Evolutionary conservation across 2,888 invertebrate genomes (phyloP).

Genomic region (Acronicta alni): DNA sequence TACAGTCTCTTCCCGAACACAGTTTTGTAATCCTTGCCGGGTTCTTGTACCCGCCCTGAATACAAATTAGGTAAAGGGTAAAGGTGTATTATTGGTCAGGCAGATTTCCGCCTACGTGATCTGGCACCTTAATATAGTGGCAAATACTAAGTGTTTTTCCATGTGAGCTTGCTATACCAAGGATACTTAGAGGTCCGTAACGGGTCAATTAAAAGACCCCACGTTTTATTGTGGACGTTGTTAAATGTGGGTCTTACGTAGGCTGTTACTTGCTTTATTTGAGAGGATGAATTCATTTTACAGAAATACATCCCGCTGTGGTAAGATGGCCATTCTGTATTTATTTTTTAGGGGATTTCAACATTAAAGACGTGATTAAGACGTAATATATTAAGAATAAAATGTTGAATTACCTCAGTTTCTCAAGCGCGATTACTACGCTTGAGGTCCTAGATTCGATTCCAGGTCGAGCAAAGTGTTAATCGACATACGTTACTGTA

Average conservation of each 20-base stretch:
- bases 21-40: slow-evolving; percentile 77
- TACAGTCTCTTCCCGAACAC: slow-evolving; percentile 72
- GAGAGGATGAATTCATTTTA: slow-evolving; percentile 25
- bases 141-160: slow-evolving; percentile 75
- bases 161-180: slow-evolving; percentile 61
- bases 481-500: too few species aligned
- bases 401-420: too few species aligned
- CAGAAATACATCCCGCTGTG: not conserved
- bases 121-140: slow-evolving; percentile 69
- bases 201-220: slow-evolving; percentile 63
- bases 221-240: slow-evolving; percentile 39
- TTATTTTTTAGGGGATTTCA: too few species aligned
- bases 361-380: too few species aligned
- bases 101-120: slow-evolving; percentile 80
- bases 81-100: slow-evolving; percentile 82
- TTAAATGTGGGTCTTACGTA: slow-evolving; percentile 32
- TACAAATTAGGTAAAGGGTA: slow-evolving; percentile 78
- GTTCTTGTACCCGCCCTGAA: slow-evolving; percentile 66
- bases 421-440: too few species aligned
- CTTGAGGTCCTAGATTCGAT: too few species aligned
- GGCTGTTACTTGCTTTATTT: slow-evolving; percentile 32
- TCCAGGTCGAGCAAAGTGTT: too few species aligned
- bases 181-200: slow-evolving; percentile 63
- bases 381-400: too few species aligned
- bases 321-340: too few species aligned